Evolutionary conservation across 2,797 vertebrate genomes (phyloP).

Genomic region (Hydrophis major): DNA sequence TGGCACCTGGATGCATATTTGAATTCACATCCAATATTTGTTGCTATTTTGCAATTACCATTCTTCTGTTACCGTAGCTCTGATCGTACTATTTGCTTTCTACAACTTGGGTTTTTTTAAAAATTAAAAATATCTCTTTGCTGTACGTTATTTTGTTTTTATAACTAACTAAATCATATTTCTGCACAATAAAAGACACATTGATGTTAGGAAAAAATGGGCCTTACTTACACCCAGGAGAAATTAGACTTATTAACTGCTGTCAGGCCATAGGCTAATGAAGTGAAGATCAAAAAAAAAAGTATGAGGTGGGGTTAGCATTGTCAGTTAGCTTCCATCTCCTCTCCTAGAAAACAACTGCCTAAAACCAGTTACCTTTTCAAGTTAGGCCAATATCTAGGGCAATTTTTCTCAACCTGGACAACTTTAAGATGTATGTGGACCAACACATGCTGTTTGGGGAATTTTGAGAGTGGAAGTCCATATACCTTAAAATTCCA

Average conservation of each 20-base stretch:
- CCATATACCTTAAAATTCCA: background rate
- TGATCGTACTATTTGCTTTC: background rate
- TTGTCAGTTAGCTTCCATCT: background rate
- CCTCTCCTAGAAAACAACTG: background rate
- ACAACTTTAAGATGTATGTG: background rate
- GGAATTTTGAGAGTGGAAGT: background rate
- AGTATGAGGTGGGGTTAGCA: background rate
- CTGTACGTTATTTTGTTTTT: background rate
- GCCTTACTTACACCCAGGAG: background rate
- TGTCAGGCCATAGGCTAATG: background rate
- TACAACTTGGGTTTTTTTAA: background rate
- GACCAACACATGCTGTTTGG: background rate
- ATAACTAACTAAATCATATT: background rate
- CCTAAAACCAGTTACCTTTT: background rate
- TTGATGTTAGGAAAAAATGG: background rate
- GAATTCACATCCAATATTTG: background rate
- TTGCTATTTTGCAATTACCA: background rate
- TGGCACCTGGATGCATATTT: background rate
- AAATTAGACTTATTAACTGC: background rate
- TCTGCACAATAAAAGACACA: background rate
- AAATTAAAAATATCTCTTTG: background rate
- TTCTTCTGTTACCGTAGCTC: background rate
- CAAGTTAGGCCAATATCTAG: background rate
- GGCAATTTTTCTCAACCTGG: background rate
- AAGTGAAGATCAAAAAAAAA: background rate